Evolutionary conservation across 2,888 invertebrate genomes (phyloP).

Genomic region (Eremobia ochroleuca): DNA sequence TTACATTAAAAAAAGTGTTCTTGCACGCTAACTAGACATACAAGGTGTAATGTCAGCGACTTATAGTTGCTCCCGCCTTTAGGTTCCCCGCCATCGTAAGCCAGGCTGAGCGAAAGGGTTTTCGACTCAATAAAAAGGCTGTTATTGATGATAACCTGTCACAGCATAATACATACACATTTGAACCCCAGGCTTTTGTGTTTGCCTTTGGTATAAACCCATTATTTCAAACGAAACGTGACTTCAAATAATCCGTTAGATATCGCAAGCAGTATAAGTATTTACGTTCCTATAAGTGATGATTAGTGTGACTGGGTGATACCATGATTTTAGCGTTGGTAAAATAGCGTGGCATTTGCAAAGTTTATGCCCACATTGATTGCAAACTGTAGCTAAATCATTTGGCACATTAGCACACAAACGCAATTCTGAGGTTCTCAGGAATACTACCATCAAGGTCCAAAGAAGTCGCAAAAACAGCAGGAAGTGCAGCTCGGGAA

Average conservation of each 20-base stretch:
- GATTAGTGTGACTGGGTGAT: slow-evolving; percentile 19
- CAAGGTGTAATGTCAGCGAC: slow-evolving; percentile 38
- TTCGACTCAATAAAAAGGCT: slow-evolving; percentile 35
- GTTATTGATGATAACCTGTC: slow-evolving; percentile 45
- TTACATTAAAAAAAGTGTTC: not conserved
- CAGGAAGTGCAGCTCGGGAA: slow-evolving; percentile 45
- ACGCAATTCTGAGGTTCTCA: not conserved
- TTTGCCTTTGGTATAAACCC: not conserved
- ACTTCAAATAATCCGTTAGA: slow-evolving; percentile 34
- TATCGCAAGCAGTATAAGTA: slow-evolving; percentile 24
- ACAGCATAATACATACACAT: slow-evolving; percentile 24
- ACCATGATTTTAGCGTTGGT: slow-evolving; percentile 3
- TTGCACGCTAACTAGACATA: slow-evolving; percentile 13
- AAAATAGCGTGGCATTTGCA: slow-evolving; percentile 1
- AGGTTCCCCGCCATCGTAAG: slow-evolving; percentile 25
- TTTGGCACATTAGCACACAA: not conserved
- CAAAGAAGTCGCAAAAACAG: slow-evolving; percentile 28
- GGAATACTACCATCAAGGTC: slow-evolving; percentile 37
- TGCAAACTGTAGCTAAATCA: not conserved
- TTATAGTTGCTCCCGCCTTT: slow-evolving; percentile 11
- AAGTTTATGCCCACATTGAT: not conserved
- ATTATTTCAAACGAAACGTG: slow-evolving; percentile 30
- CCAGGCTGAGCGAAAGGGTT: slow-evolving; percentile 27
- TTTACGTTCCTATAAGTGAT: slow-evolving; percentile 1
- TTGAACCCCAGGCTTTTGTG: slow-evolving; percentile 29